Evolutionary conservation across 2,888 invertebrate genomes (phyloP), one percentile per base, ranked within the genome.

Genomic region (Hanleya hanleyi): DNA sequence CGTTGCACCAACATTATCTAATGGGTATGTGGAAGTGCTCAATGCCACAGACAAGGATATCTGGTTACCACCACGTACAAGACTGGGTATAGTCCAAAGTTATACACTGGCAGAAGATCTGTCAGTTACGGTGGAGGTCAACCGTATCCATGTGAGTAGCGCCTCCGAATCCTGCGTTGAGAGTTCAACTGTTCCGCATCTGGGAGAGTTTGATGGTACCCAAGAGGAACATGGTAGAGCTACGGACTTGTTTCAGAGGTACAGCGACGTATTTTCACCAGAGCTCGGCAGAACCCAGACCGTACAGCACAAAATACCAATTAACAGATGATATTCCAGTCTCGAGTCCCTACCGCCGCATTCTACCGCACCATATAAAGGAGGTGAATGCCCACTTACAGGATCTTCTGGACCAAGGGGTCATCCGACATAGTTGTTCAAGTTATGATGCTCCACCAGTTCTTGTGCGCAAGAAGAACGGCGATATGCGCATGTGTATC

Each of bases 371-470:
- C 1, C 69, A 69, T 18, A 32, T 38, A 18, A 51, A 69, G 18
- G 71, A 72, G 64, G 71, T 69, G n/a, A n/a, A 70, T 47, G 9
- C 32, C 7, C 68, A 75, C 29, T 64, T 77, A 5, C n/a, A 73
- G 9, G 66, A 61, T 5, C 35, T 78, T 57, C 47, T 80, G 29
- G 50, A 67, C 0, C 51, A 51, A 51, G 51, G 51, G 7, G 22
- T 51, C 12, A 22, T 51, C 22, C 12, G 51, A 18, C 51, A 51
- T 51, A 51, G 51, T 51, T 51, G n/a, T n/a, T 51, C 51, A 9
- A 73, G 74, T 47, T 75, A 77, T 9, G 81, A 71, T 51, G 75
- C 77, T n/a, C 75, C 78, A n/a, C 78, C 81, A 0, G 78, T 77
- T 15, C n/a, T 78, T 9, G 74, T 80, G 2, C 1, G 65, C 7